These are phyloP conservation scores for Dynastes maya DNA, from an alignment of 2,888 invertebrate species.

Conservation along the genomic window DNA sequence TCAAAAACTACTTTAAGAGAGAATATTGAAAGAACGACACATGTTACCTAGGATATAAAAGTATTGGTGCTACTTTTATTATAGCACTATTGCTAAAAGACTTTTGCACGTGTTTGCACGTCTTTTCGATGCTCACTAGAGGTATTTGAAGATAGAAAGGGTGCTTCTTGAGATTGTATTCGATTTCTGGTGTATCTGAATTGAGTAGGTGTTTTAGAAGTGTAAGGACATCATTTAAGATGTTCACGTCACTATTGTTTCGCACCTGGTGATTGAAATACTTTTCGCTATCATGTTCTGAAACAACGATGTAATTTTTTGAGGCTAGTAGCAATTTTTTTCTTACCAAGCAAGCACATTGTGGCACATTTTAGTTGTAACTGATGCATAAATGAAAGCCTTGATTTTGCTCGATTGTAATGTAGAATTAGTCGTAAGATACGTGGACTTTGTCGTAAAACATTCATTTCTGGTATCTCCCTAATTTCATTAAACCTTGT, in stretches of 20 bases:
- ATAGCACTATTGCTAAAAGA: conserved; percentile 74
- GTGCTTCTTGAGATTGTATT: conserved; percentile 72
- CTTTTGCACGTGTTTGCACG: conserved; percentile 73
- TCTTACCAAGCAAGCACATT: conserved; percentile 69
- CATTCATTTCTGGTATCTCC: conserved; percentile 75
- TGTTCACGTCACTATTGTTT: conserved; percentile 74
- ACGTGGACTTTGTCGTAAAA: conserved; percentile 76
- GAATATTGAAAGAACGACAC: not conserved
- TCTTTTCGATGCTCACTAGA: conserved; percentile 74
- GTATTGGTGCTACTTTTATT: conserved; percentile 75
- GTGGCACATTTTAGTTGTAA: conserved; percentile 72
- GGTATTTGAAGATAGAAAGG: conserved; percentile 79
- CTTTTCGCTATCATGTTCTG: conserved; percentile 59
- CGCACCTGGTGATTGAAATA: conserved; percentile 70
- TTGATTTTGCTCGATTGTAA: conserved; percentile 70
- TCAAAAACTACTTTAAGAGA: not conserved
- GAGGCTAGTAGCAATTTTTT: not conserved
- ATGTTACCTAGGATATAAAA: conserved; percentile 81
- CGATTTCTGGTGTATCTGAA: conserved; percentile 62
- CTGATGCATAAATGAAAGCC: conserved; percentile 72
- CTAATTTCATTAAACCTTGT: conserved; percentile 74
- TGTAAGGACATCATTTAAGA: conserved; percentile 69
- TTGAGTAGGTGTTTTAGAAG: conserved; percentile 69
- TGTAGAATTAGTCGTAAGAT: conserved; percentile 72
- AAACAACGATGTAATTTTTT: not conserved